Base-by-base conservation (phyloP, 2,113 vertebrate genomes). In the Apodemus sylvaticus region DNA sequence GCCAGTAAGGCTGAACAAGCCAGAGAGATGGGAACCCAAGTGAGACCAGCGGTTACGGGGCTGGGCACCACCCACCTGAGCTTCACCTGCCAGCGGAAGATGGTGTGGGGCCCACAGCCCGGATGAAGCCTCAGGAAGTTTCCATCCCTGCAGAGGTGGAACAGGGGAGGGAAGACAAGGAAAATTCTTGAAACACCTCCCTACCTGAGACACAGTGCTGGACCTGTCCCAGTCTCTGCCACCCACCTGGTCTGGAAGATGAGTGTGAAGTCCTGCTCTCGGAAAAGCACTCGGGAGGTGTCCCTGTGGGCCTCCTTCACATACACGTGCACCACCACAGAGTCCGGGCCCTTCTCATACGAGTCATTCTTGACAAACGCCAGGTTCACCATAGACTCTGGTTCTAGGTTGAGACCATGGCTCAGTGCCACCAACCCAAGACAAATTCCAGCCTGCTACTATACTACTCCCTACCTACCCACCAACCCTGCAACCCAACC, bases 81-180 rank as follows among this genome's bases (percentile, higher is more conserved):
- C 98, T 99, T 99, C 97, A 99, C 99, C 98, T 99, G 99, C 99
- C 99, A 99, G 98, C 99, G 99, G 98, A 99, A 99, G 97, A 99
- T 98, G 0, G 99, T 99, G 97, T 99, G 99, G 79, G 99, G 98
- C 93, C 99, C 99, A 78, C 99, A 99, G 98, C 98, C 99, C 2
- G 99, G 98, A 97, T 99, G 99, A 85, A 99, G 98, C 79, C 99
- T 99, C 97, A 99, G 98, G 94, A 99, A 99, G 97, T 99, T 99
- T 17, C 89, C 55, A 70, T 99, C 99, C 58, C 99, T 99, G 97
- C 31, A 97, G 96, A 97, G 70, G 96, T 94, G 97, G 7, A 91
- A 20, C 51, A 93, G 83, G 92, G 5, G 11, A 60, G 7, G n/a
- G 66, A 1, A 0, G 91, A 86, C 81, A 92, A 94, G 82, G 62